Percentiles rank a stretch among this genome's conserved stretches.
Conservation (phyloP, 1,140 invertebrate genomes). For the Halyomorpha halys region DNA sequence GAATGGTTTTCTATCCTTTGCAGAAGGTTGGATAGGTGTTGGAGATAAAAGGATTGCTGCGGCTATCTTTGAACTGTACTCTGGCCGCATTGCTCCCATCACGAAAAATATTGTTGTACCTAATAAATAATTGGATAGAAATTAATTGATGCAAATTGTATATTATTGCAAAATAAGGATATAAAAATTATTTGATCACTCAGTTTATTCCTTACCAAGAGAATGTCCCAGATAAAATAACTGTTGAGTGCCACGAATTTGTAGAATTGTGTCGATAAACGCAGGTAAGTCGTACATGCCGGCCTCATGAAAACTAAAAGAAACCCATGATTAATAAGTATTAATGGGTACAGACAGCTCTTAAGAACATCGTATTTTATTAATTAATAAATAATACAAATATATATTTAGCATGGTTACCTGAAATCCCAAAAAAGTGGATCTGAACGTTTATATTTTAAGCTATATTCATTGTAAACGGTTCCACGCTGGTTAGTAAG, state of each 20-base stretch:
- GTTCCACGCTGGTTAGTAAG: conserved; percentile 41
- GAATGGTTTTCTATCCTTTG: too few relatives aligned
- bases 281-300: conserved; percentile 55
- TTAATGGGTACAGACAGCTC: too few relatives aligned
- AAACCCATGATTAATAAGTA: not conserved
- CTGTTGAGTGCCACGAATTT: conserved; percentile 40
- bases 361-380: too few relatives aligned
- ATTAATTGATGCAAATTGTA: too few relatives aligned
- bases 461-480: not conserved
- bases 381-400: too few relatives aligned
- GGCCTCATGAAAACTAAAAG: conserved; percentile 51
- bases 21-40: too few relatives aligned
- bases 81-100: too few relatives aligned
- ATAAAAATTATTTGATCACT: not conserved
- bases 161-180: too few relatives aligned
- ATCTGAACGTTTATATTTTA: conserved; percentile 9
- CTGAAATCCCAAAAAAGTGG: conserved; percentile 23
- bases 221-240: conserved; percentile 47
- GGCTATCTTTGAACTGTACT: too few relatives aligned
- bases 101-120: too few relatives aligned
- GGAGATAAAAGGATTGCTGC: too few relatives aligned
- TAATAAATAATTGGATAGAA: too few relatives aligned
- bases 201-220: conserved; percentile 40
- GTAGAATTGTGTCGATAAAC: conserved; percentile 52
- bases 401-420: not conserved